Evolutionary conservation across 2,888 invertebrate species (phyloP), one percentile per base, ranked within the genome.

Genomic region (Ypsolopha scabrella): DNA sequence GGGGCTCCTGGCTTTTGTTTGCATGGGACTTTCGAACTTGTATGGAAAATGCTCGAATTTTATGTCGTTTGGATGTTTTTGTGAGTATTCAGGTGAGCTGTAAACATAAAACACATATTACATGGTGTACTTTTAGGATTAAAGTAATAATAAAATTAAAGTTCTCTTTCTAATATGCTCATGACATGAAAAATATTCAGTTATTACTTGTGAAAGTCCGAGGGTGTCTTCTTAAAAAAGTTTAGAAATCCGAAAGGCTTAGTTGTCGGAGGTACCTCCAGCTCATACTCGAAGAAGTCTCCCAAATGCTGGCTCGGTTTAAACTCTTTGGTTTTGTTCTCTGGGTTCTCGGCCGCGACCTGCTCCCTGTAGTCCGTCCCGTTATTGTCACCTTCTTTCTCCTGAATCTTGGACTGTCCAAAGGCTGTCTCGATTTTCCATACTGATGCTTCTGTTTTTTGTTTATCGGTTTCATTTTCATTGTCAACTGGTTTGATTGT

Each of bases 251-350:
- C 61, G 8, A 58, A 52, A 3, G 59, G 57, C 0, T 61, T 54
- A 51, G 52, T 65, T 0, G 70, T 68, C 0, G 71, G 67, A 0
- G 55, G 52, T 6, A 63, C 59, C 57, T 83, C 79, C 54, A 80
- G 73, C 44, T 80, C 81, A 53, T 67, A 72, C 58, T 88, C 88
- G 56, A 80, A 80, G 56, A 77, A 78, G 39, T 70, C 75, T 11
- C 82, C 87, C 36, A 89, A 56, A 58, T 82, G 87, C 8, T 79
- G 86, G 62, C 89, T 89, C 2, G 89, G 88, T 50, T 73, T 80
- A 55, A 89, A 89, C 45, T 75, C 74, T 13, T 70, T 70, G 9
- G 59, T 60, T 34, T 56, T 59, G 47, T 69, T 68, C n/a, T 51
- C 49, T 6, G 54, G 55, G 37, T 60, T 61, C n/a, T 57, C 60